A percentile compares a stretch with the other conserved stretches of the same genome.
Conservation (phyloP, 2,888 invertebrate genomes). For the Andrena minutula region DNA sequence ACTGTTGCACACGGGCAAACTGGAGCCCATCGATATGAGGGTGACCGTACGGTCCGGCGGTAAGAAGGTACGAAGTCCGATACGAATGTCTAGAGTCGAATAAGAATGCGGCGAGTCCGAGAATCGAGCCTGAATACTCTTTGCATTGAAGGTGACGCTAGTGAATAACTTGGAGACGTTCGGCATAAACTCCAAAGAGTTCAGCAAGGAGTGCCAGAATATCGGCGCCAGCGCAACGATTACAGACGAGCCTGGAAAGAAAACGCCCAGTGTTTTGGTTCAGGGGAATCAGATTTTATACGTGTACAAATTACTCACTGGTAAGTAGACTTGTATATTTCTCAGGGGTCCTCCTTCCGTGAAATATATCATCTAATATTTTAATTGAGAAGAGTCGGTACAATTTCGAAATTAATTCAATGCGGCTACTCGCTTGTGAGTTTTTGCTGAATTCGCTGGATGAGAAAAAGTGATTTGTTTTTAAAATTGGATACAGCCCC, state of each 20-base stretch:
- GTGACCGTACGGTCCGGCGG: conserved; percentile 93
- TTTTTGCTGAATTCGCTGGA: too few relatives aligned
- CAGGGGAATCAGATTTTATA: conserved; percentile 95
- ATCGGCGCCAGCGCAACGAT: conserved; percentile 95
- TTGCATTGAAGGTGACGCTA: conserved; percentile 90
- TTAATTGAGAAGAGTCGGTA: too few relatives aligned
- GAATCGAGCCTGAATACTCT: neutral
- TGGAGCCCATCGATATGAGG: conserved; percentile 92
- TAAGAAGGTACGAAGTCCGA: conserved; percentile 89
- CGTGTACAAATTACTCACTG: conserved; percentile 86
- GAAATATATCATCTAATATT: neutral
- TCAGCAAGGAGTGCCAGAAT: conserved; percentile 93
- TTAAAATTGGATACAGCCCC: too few relatives aligned
- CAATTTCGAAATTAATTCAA: too few relatives aligned
- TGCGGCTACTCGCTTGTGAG: too few relatives aligned
- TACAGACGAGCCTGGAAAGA: conserved; percentile 90
- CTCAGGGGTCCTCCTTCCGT: neutral
- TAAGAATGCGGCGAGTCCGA: neutral
- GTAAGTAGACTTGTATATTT: conserved; percentile 75
- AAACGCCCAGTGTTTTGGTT: conserved; percentile 91
- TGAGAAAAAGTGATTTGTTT: too few relatives aligned
- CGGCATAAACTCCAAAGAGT: conserved; percentile 92
- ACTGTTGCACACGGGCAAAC: conserved; percentile 88
- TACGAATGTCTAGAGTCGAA: neutral
- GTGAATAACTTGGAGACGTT: conserved; percentile 95